phyloP scores from a whole-genome alignment of 1,140 invertebrate species.

The Mamestra configurata region DNA sequence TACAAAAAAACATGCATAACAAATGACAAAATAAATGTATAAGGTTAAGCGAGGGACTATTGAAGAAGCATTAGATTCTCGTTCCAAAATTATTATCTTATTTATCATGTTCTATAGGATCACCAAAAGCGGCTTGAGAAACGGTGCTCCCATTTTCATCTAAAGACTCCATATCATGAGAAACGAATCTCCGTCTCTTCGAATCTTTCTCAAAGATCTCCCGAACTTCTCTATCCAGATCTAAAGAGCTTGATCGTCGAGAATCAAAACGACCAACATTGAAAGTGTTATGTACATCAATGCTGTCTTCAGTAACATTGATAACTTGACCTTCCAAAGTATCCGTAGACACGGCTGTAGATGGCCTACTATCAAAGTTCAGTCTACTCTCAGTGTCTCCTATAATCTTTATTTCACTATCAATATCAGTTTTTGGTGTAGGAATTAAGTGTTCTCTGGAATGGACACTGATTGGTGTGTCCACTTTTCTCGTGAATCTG shows the following conservation, averaged over 20 bases:
- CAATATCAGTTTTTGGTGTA: conserved; percentile 54
- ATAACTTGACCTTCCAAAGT: conserved; percentile 75
- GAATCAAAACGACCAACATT: conserved; percentile 66
- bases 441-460: conserved; percentile 60
- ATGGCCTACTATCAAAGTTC: conserved; percentile 57
- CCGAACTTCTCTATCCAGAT: conserved; percentile 80
- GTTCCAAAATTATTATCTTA: neutral
- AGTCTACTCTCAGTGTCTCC: conserved; percentile 56
- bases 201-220: conserved; percentile 79
- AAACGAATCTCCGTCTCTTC: conserved; percentile 51
- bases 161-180: conserved; percentile 50
- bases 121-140: conserved; percentile 71
- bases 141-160: conserved; percentile 61
- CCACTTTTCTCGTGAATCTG: conserved; percentile 63
- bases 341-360: conserved; percentile 65
- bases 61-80: too few species aligned
- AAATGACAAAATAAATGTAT: too few species aligned
- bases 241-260: conserved; percentile 77
- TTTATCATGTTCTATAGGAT: conserved; percentile 54
- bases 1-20: too few species aligned
- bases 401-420: conserved; percentile 47
- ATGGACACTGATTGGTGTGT: conserved; percentile 51
- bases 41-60: too few species aligned
- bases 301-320: conserved; percentile 71
- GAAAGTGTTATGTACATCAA: conserved; percentile 71